Conservation (phyloP, 1,140 invertebrate species). For the Chelonus insularis region DNA sequence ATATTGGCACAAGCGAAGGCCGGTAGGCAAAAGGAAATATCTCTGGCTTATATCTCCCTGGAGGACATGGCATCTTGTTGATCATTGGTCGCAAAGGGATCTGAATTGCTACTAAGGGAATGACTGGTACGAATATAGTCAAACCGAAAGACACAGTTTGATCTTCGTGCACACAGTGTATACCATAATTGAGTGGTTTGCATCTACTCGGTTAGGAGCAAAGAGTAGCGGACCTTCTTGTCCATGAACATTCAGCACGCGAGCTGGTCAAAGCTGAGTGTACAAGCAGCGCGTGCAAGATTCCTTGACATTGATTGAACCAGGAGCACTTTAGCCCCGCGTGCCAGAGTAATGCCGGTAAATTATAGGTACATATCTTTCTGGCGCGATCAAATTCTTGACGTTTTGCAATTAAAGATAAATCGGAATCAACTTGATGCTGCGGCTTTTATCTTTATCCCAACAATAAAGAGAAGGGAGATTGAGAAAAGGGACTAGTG, state of each 20-base stretch:
- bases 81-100: background rate
- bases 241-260: constrained; percentile 15
- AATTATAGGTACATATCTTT: constrained; percentile 6
- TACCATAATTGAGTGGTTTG: constrained; percentile 55
- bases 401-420: constrained; percentile 12
- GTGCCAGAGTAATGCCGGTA: constrained; percentile 7
- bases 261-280: background rate
- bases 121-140: background rate
- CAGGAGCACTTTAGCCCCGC: constrained; percentile 5
- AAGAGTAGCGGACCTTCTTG: constrained; percentile 26
- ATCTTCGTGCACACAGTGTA: background rate
- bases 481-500: background rate
- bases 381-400: constrained; percentile 8
- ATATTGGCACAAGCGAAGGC: constrained; percentile 12
- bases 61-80: background rate
- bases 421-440: background rate
- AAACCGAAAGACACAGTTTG: background rate
- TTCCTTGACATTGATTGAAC: constrained; percentile 18
- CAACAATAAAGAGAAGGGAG: background rate
- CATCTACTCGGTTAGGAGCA: constrained; percentile 40
- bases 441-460: background rate
- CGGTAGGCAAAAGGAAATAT: constrained; percentile 10
- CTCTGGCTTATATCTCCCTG: background rate
- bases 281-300: background rate
- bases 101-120: background rate